These are phyloP conservation scores for Morphnarchus princeps DNA, from an alignment of 2,113 vertebrate species.

Conservation along the genomic window DNA sequence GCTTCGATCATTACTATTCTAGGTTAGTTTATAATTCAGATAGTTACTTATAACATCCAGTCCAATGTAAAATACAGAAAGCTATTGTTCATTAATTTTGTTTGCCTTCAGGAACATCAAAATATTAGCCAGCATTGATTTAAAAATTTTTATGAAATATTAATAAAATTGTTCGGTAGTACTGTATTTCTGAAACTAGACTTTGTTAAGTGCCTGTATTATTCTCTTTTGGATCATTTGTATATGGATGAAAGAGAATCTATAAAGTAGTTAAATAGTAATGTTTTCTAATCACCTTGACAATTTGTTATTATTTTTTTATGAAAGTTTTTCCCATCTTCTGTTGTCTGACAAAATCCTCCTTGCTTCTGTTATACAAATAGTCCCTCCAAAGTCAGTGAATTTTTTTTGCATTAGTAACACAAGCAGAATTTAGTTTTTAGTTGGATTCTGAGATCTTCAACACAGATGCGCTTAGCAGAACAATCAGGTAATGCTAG, in stretches of 20 bases:
- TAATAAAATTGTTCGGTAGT: slow-evolving; percentile 67
- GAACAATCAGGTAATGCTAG: neutral
- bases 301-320: neutral
- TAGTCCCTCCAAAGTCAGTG: neutral
- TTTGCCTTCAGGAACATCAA: slow-evolving; percentile 53
- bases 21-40: slow-evolving; percentile 51
- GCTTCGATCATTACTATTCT: slow-evolving; percentile 54
- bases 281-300: neutral
- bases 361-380: neutral
- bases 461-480: neutral
- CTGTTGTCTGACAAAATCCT: neutral
- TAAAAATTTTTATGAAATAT: slow-evolving; percentile 48
- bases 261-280: neutral
- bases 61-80: slow-evolving; percentile 48
- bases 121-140: slow-evolving; percentile 49
- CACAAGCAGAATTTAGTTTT: neutral
- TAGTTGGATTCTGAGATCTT: slow-evolving; percentile 6
- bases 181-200: slow-evolving; percentile 55
- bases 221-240: slow-evolving; percentile 32
- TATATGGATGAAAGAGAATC: neutral
- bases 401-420: neutral
- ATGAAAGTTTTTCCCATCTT: neutral
- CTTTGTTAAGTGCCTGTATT: slow-evolving; percentile 45
- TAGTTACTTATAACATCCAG: neutral
- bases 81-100: slow-evolving; percentile 28